Evolutionary conservation across 2,797 vertebrate species (phyloP), one percentile per base, ranked within the genome.

Genomic region (Knipowitschia caucasica): DNA sequence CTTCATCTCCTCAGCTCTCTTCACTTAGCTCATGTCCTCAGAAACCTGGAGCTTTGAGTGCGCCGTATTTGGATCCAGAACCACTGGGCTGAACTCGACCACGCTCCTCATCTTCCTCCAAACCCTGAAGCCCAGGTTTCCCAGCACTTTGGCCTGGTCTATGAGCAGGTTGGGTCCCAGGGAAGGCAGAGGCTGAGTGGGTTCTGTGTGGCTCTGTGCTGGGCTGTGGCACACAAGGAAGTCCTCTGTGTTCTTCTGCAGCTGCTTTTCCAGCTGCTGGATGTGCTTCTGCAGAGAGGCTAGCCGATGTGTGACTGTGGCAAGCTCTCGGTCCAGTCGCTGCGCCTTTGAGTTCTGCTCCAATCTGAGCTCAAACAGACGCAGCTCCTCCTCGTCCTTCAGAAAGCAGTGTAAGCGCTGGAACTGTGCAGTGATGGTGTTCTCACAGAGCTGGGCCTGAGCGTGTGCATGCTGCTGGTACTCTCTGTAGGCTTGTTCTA

Each of bases 51-150:
- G 27, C 4, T 1, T 2, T 49, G 7, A 17, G 9, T 23, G 4
- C 17, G 46, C 46, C 21, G 46, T 33, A 20, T 49, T 49, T 18
- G 45, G 45, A 18, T 49, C 46, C 29, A 49, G 29, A 29, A 45
- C 12, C 11, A 45, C 43, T 5, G 43, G 43, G 29, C 43, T 45
- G 43, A 8, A 10, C 14, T 15, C n/a, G 25, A 45, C 43, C 2
- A 29, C 17, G 5, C 6, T 5, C 20, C 14, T 15, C 43, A 45
- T 45, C 43, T 45, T 27, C 25, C 10, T 27, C 43, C 43, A 45
- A 26, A 29, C 4, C 1, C 7, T 45, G 15, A 29, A 29, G 25
- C 3, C 43, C 7, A 45, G 8, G 43, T 45, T 45, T 17, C 43
- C 43, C 43, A 45, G 43, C n/a, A 45, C 25, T 29, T 27, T 27